phyloP scores from a whole-genome alignment of 1,140 invertebrate species.

The Drosophila mauritiana region DNA sequence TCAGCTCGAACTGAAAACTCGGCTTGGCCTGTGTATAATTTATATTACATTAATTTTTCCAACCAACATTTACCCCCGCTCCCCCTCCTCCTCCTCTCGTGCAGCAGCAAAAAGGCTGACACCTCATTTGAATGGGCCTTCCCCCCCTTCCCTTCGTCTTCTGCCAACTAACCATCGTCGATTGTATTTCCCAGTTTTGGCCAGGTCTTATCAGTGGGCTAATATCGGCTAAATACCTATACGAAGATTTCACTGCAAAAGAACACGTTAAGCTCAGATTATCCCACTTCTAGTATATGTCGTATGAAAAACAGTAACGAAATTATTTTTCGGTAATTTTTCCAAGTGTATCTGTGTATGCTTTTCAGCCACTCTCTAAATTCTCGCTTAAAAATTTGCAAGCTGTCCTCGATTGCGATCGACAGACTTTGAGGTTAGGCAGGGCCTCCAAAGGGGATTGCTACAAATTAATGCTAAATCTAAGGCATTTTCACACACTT shows the following conservation, averaged over 20 bases:
- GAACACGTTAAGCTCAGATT: background rate
- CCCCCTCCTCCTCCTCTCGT: background rate
- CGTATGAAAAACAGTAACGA: no score
- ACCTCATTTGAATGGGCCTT: slow-evolving; percentile 69
- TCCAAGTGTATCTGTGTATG: background rate
- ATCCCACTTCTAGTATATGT: background rate
- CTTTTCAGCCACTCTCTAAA: slow-evolving; percentile 14
- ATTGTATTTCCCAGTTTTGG: background rate
- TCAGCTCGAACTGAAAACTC: slow-evolving; percentile 21
- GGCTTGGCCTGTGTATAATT: slow-evolving; percentile 40
- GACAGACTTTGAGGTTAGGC: slow-evolving; percentile 54
- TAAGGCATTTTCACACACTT: slow-evolving; percentile 82
- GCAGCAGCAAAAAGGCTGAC: slow-evolving; percentile 36
- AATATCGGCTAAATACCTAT: slow-evolving; percentile 1
- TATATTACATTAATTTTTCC: slow-evolving; percentile 75
- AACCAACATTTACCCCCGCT: slow-evolving; percentile 1
- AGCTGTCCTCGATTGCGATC: slow-evolving; percentile 73
- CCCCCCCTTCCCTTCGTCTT: background rate
- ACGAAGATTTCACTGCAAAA: background rate
- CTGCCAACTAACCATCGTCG: background rate
- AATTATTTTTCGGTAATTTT: background rate
- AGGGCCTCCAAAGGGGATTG: slow-evolving; percentile 44
- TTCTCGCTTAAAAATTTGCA: slow-evolving; percentile 42
- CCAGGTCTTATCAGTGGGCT: slow-evolving; percentile 41
- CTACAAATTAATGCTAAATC: slow-evolving; percentile 80